Evolutionary conservation across 2,888 invertebrate species (phyloP), one percentile per base, ranked within the genome.

Genomic region (Drosophila borealis): DNA sequence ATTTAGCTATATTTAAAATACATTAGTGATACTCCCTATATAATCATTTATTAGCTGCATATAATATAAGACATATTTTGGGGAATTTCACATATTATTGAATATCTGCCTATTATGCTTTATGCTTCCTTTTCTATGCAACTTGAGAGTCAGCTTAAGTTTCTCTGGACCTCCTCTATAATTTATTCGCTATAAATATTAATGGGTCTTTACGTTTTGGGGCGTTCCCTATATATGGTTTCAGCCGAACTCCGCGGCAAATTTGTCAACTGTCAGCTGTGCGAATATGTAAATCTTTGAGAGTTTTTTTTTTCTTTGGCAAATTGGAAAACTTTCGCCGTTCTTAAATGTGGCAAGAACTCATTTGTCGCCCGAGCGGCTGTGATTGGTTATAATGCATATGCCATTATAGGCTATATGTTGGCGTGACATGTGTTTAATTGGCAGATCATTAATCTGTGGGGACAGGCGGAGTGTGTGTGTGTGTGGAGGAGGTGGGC

Each of bases 361-460:
- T 41, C 14, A n/a, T n/a, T 46, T 46, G 45, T 25, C 29, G 45
- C 45, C 29, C 33, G 55, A 19, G 39, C 57, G 25, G 56, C 48
- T 41, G 59, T 37, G 33, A 25, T 42, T 65, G 49, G 19, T 14
- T 29, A 29, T 25, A 25, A 17, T 25, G 14, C 11, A 14, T 49
- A n/a, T 61, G n/a, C 17, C 29, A 10, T 8, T 10, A 25, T 45
- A 55, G 57, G 70, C 70, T 65, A 72, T 80, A 61, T 69, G 78
- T 81, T 71, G 78, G 63, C 68, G 48, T 59, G 54, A 66, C 73
- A 66, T 76, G 34, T 76, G 72, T 66, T 74, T 85, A 88, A 83
- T 83, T 85, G 78, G 54, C 41, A 39, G 29, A 65, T 78, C 80
- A 88, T 88, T 83, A 83, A 88, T 81, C 79, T 79, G 62, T 46